Evolutionary conservation across 2,888 invertebrate genomes (phyloP).

Genomic region (Amaurobius ferox): DNA sequence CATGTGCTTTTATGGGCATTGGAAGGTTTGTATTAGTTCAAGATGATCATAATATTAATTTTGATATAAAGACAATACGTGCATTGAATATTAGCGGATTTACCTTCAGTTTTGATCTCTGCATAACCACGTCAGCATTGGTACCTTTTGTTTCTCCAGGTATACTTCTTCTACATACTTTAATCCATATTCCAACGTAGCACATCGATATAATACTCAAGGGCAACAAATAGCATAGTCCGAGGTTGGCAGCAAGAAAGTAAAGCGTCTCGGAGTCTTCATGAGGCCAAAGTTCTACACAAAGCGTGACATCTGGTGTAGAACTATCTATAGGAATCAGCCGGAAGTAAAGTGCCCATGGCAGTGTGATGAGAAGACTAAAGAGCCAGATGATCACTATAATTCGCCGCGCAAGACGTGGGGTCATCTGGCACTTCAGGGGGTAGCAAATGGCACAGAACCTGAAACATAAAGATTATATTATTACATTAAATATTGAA

Average conservation of each 20-base stretch:
- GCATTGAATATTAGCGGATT: too few species aligned
- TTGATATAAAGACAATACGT: too few species aligned
- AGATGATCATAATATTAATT: too few species aligned
- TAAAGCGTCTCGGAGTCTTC: conserved; percentile 69
- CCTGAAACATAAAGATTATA: too few species aligned
- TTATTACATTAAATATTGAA: too few species aligned
- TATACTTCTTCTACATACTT: conserved; percentile 78
- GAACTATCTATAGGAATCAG: conserved; percentile 77
- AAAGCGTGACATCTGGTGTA: conserved; percentile 65
- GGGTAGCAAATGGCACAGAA: conserved; percentile 80
- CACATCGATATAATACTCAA: conserved; percentile 74
- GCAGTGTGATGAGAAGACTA: conserved; percentile 79
- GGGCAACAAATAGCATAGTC: conserved; percentile 74
- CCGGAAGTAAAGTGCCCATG: conserved; percentile 80
- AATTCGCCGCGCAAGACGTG: conserved; percentile 77
- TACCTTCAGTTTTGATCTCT: conserved; percentile 74
- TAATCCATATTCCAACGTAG: conserved; percentile 75
- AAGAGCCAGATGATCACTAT: conserved; percentile 79
- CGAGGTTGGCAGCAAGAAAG: conserved; percentile 74
- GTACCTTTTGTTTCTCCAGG: conserved; percentile 78
- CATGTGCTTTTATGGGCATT: too few species aligned
- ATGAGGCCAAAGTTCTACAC: conserved; percentile 74
- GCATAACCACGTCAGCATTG: conserved; percentile 70
- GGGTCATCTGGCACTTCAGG: conserved; percentile 79
- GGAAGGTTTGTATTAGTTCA: too few species aligned